Conservation (phyloP, 2,113 vertebrate species). For the human region DNA sequence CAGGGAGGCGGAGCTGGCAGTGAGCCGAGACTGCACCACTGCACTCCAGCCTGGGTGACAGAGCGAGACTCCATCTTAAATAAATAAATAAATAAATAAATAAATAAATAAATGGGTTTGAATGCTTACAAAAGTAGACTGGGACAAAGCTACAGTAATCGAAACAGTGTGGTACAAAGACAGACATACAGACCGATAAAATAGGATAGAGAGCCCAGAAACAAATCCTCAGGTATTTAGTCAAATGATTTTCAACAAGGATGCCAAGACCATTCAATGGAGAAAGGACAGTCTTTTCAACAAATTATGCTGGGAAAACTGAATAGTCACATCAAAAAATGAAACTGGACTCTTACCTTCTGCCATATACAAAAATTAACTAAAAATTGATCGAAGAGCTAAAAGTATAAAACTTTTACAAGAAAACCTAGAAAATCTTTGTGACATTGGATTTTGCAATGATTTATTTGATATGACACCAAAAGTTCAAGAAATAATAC, state of each 20-base stretch:
- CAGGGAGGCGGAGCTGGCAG: fast-evolving
- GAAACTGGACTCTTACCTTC: neutral
- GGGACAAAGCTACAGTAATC: neutral
- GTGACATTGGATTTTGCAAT: neutral
- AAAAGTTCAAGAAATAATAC: neutral
- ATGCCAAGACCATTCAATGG: neutral
- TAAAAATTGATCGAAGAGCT: neutral
- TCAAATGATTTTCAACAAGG: neutral
- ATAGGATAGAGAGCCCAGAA: neutral
- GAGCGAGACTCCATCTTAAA: no score
- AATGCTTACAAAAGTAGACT: neutral
- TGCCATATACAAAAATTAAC: neutral
- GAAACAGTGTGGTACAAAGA: neutral
- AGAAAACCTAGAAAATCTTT: neutral
- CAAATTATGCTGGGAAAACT: neutral
- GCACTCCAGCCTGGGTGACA: no score
- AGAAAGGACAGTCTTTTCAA: neutral
- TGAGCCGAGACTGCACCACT: no score
- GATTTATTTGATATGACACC: neutral
- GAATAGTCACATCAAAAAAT: neutral
- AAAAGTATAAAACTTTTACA: neutral
- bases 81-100: neutral
- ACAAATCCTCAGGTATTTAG: neutral
- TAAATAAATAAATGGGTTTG: neutral
- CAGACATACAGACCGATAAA: neutral